These are phyloP conservation scores for Epinephelus fuscoguttatus DNA, from an alignment of 2,113 vertebrate species.

Conservation along the genomic window DNA sequence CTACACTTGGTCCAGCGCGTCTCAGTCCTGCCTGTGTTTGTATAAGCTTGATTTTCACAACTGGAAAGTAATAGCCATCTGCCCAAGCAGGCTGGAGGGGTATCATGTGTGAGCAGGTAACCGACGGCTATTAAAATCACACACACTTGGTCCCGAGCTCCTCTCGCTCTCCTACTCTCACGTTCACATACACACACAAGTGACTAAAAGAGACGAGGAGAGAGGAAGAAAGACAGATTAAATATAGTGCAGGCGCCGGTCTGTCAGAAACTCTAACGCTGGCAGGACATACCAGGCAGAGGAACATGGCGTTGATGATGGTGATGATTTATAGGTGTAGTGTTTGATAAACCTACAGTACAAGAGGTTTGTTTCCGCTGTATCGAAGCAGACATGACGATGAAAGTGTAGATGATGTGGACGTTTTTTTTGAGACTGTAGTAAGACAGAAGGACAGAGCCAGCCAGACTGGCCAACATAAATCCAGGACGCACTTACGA, in stretches of 20 bases:
- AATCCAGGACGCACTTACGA: constrained; percentile 33
- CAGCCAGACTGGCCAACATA: constrained; percentile 26
- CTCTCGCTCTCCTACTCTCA: constrained; percentile 22
- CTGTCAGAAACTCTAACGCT: constrained; percentile 57
- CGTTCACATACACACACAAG: constrained; percentile 42
- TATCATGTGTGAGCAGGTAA: constrained; percentile 84
- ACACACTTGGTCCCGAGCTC: constrained; percentile 62
- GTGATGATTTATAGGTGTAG: constrained; percentile 66
- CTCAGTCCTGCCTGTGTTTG: constrained; percentile 78
- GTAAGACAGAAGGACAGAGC: constrained; percentile 10
- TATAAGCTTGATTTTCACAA: constrained; percentile 85
- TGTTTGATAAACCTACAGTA: constrained; percentile 44
- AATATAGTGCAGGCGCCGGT: constrained; percentile 66
- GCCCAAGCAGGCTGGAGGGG: constrained; percentile 76
- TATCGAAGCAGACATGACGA: background rate
- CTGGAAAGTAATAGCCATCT: constrained; percentile 86
- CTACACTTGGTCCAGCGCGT: constrained; percentile 73
- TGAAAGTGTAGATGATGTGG: background rate
- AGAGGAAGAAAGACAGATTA: constrained; percentile 55
- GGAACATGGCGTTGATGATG: constrained; percentile 55
- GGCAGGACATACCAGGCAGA: constrained; percentile 62
- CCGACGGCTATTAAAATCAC: constrained; percentile 81
- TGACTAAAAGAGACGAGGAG: constrained; percentile 34
- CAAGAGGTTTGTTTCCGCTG: constrained; percentile 8
- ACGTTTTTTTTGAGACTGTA: background rate